A percentile compares a stretch with the other conserved stretches of the same genome.
These are phyloP conservation scores for Polydrusus cervinus DNA, from an alignment of 2,888 invertebrate genomes.

Conservation along the genomic window DNA sequence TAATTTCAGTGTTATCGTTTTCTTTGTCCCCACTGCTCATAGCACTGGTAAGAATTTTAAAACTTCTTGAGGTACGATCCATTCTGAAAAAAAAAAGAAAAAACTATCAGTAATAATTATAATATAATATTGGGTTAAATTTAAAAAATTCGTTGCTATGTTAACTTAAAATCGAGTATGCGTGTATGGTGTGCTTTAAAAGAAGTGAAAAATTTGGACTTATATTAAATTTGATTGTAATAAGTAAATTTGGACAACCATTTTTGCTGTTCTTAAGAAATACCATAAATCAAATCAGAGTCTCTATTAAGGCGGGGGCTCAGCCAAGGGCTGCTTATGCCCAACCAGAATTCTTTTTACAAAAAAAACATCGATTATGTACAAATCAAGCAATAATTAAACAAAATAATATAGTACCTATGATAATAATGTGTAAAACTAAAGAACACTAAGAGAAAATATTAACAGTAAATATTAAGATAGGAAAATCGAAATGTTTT, in stretches of 20 bases:
- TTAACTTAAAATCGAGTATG: neutral
- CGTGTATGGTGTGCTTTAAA: neutral
- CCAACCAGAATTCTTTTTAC: neutral
- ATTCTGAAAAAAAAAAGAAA: neutral
- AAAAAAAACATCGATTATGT: neutral
- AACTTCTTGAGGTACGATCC: slow-evolving; percentile 1
- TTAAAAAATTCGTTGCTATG: neutral
- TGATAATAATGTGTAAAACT: slow-evolving; percentile 1
- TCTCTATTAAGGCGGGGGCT: neutral
- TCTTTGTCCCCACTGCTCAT: slow-evolving; percentile 11
- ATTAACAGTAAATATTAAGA: neutral
- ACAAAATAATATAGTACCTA: neutral
- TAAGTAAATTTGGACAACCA: slow-evolving; percentile 1
- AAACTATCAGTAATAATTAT: neutral
- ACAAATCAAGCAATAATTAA: neutral
- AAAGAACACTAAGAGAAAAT: neutral
- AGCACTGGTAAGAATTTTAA: slow-evolving; percentile 1
- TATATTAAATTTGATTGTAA: slow-evolving; percentile 1
- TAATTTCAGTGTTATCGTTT: slow-evolving; percentile 4
- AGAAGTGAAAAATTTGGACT: neutral
- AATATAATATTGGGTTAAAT: slow-evolving; percentile 1
- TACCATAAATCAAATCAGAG: neutral
- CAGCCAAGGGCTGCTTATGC: slow-evolving; percentile 1
- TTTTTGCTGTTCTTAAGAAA: neutral
- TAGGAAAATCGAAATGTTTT: neutral